These are phyloP conservation scores for Calcarius lapponicus DNA, from an alignment of 2,797 vertebrate species.

Conservation along the genomic window DNA sequence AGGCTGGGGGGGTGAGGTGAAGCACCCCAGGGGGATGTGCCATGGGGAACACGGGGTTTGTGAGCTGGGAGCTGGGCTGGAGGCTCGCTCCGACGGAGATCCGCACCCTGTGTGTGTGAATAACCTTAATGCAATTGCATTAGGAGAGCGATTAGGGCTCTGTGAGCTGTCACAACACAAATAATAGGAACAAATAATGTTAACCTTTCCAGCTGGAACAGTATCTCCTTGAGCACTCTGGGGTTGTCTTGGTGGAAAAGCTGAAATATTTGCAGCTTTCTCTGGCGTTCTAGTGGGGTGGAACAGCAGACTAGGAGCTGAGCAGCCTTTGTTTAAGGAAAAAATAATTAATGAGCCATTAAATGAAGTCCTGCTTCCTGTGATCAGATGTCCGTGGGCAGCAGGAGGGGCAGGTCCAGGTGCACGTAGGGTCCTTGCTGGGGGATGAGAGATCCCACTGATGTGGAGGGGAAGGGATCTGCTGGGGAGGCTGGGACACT, in stretches of 20 bases:
- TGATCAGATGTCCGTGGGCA: background rate
- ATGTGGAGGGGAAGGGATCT: background rate
- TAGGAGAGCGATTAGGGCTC: constrained; percentile 58
- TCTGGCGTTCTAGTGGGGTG: background rate
- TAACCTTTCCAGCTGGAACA: constrained; percentile 54
- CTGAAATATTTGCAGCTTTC: constrained; percentile 38
- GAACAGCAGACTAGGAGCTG: background rate
- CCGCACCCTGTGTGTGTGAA: background rate
- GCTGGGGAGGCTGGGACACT: background rate
- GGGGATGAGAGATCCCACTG: background rate
- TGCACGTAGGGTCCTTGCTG: accelerated
- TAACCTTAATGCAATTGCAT: constrained; percentile 53
- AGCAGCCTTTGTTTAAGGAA: constrained; percentile 47
- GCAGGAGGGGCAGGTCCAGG: background rate
- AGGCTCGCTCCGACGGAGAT: background rate
- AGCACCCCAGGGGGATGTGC: background rate
- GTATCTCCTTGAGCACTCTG: constrained; percentile 45
- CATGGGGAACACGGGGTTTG: background rate
- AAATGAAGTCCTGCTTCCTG: constrained; percentile 42
- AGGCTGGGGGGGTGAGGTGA: background rate
- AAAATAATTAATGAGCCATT: constrained; percentile 42
- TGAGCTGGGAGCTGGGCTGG: background rate
- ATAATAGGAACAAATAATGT: constrained; percentile 63
- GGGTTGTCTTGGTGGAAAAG: constrained; percentile 10
- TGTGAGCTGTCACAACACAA: constrained; percentile 64